Conservation (phyloP, 1,140 invertebrate species). For the Holcopasites calliopsidis region DNA sequence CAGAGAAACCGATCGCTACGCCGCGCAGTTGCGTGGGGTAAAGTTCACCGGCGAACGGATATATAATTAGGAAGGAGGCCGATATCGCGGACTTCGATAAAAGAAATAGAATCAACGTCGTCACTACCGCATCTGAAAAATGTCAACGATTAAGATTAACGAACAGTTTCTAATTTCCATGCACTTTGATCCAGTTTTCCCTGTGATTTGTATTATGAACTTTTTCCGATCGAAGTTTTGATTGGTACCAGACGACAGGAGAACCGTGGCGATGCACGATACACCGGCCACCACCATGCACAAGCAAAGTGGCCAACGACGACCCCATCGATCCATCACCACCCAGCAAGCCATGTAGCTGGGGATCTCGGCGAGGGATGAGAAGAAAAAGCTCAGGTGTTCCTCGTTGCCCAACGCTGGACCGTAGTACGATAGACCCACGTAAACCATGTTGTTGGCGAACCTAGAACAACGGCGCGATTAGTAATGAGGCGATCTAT, state of each 20-base stretch:
- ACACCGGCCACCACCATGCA: constrained; percentile 91
- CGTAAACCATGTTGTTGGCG: constrained; percentile 89
- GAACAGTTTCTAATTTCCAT: too few relatives aligned
- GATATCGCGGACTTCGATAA: constrained; percentile 94
- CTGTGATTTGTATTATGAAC: too few relatives aligned
- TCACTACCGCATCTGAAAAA: constrained; percentile 84
- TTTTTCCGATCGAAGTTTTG: too few relatives aligned
- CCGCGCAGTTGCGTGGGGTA: constrained; percentile 93
- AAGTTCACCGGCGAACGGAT: constrained; percentile 93
- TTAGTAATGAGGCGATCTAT: not conserved
- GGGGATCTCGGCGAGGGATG: constrained; percentile 90
- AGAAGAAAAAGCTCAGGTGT: constrained; percentile 92
- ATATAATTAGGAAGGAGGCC: constrained; percentile 94
- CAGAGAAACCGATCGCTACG: constrained; percentile 92
- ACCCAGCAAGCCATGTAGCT: constrained; percentile 92
- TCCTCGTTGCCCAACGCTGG: constrained; percentile 91
- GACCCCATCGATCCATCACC: constrained; percentile 90
- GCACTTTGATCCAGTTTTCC: too few relatives aligned
- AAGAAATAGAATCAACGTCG: constrained; percentile 89
- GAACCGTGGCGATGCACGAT: constrained; percentile 89
- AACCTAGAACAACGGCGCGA: constrained; percentile 77
- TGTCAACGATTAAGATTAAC: not conserved
- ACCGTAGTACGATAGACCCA: constrained; percentile 92
- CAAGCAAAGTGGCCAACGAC: constrained; percentile 90
- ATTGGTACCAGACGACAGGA: constrained; percentile 87